Evolutionary conservation across 2,888 invertebrate genomes (phyloP).

Genomic region (Coenonympha glycerion): DNA sequence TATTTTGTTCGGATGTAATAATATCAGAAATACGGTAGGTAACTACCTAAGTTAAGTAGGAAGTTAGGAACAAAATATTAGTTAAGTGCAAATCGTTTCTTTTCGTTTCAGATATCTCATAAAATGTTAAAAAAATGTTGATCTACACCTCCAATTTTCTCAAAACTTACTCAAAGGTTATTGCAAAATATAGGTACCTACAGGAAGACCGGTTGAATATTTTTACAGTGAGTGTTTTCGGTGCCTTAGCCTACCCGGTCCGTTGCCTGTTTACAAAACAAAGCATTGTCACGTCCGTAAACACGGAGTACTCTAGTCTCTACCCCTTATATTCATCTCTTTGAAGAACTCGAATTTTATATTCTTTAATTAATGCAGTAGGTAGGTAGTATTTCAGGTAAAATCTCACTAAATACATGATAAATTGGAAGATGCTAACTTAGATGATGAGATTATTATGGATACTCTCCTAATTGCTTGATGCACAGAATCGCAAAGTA

Average conservation of each 20-base stretch:
- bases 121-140: constrained; percentile 3
- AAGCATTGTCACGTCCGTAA: constrained; percentile 30
- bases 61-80: neutral
- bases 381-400: too few species aligned
- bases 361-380: too few species aligned
- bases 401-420: too few species aligned
- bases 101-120: neutral
- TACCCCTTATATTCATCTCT: neutral
- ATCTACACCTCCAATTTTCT: neutral
- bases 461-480: too few species aligned
- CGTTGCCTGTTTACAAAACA: constrained; percentile 50
- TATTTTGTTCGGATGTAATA: too few species aligned
- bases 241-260: constrained; percentile 31
- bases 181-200: neutral
- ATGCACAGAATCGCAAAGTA: too few species aligned
- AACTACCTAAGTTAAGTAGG: too few species aligned
- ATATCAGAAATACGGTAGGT: too few species aligned
- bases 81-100: neutral
- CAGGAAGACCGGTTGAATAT: neutral
- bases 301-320: neutral
- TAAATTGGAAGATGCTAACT: too few species aligned
- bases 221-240: constrained; percentile 6
- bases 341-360: neutral
- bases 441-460: too few species aligned
- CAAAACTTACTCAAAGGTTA: neutral